Evolutionary conservation across 2,888 invertebrate species (phyloP), one percentile per base, ranked within the genome.

Genomic region (Nephrotoma flavescens): DNA sequence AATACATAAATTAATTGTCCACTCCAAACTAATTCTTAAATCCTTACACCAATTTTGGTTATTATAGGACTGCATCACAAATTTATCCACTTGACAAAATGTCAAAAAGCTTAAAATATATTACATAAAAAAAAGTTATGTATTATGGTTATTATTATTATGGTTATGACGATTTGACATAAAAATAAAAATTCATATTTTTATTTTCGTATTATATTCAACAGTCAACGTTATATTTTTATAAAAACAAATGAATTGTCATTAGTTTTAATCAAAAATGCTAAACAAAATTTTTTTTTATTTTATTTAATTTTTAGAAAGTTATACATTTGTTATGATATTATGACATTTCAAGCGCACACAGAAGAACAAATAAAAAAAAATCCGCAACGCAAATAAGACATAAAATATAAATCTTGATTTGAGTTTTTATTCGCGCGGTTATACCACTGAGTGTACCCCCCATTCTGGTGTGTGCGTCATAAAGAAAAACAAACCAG

Each of bases 221-320:
- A 71, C 71, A 71, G 71, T 71, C 71, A 31, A 71, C 71, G 71
- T 71, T 71, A 31, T 31, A 71, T 31, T 71, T 31, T 31, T 71
- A 71, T 71, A 84, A 84, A 84, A 42, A 84, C 84, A 84, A 84
- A 84, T 84, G 84, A 84, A 42, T 84, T 84, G 84, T 84, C 84
- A 84, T 84, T 42, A 84, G 84, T 84, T 84, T 84, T 84, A 42
- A 84, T 84, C 41, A 42, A 84, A 84, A 42, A 71, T 71, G 71
- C 31, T 71, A 71, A 71, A 71, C 71, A 71, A 71, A 31, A n/a
- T n/a, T 71, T 71, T 71, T 31, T 71, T 71, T 47, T 47, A 12
- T 31, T 31, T 47, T 47, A 12, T 47, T 52, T 52, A 52, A 31
- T 31, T 52, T 52, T 52, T 15, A 52, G 31, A 71, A 71, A 71